These are phyloP conservation scores for Eucera pruinosa DNA, from an alignment of 2,888 invertebrate genomes.

Conservation along the genomic window DNA sequence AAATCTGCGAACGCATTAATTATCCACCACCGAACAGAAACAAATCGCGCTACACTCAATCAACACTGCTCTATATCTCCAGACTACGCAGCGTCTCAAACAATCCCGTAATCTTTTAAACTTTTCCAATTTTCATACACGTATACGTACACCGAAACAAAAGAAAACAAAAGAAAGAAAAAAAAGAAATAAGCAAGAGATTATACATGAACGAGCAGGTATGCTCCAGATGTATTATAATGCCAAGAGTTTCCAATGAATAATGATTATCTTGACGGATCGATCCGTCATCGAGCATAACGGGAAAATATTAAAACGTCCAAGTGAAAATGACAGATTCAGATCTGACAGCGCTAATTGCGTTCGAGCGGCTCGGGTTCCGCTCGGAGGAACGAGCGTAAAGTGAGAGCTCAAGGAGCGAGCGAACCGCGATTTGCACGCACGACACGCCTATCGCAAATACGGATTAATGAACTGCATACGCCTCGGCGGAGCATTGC, in stretches of 20 bases:
- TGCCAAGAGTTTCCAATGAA: constrained; percentile 6
- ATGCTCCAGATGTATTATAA: constrained; percentile 1
- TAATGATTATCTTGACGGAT: constrained; percentile 12
- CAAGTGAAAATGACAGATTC: constrained; percentile 51
- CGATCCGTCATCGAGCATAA: constrained; percentile 39
- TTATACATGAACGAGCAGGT: background rate
- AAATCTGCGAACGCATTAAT: constrained; percentile 23
- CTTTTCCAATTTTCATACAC: background rate
- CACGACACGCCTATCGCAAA: constrained; percentile 71
- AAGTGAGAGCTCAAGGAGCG: constrained; percentile 64
- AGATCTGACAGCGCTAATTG: constrained; percentile 58
- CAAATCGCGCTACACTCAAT: background rate
- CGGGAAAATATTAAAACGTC: constrained; percentile 51
- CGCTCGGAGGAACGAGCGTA: constrained; percentile 15
- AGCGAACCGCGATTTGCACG: constrained; percentile 47
- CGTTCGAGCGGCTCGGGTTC: background rate
- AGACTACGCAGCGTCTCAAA: background rate
- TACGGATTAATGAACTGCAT: constrained; percentile 78
- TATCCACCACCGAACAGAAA: constrained; percentile 1
- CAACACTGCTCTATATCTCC: background rate
- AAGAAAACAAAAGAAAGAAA: too few species aligned
- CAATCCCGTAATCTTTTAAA: background rate
- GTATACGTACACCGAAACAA: background rate
- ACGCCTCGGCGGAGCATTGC: constrained; percentile 77
- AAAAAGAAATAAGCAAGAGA: background rate